Evolutionary conservation across 2,888 invertebrate species (phyloP).

Genomic region (Cephus spinipes): DNA sequence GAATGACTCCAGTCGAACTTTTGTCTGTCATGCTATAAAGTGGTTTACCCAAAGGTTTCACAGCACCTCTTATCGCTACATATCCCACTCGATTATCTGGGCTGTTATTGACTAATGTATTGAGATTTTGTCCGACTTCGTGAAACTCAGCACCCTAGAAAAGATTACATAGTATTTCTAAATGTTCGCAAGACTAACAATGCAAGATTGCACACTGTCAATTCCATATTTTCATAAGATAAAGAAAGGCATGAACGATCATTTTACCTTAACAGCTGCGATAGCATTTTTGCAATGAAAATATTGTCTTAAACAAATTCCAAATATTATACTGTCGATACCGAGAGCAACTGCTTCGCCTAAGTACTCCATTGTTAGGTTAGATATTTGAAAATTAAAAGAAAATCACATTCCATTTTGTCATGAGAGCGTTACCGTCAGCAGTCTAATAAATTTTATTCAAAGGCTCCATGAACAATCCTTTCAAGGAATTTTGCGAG

Average conservation of each 20-base stretch:
- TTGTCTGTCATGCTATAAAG: slow-evolving; percentile 81
- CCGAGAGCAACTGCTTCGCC: slow-evolving; percentile 81
- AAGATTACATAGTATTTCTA: neutral
- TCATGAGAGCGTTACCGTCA: neutral
- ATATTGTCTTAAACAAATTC: slow-evolving; percentile 80
- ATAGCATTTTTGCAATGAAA: slow-evolving; percentile 80
- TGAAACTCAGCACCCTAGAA: slow-evolving; percentile 77
- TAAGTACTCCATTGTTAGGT: slow-evolving; percentile 77
- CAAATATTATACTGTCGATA: slow-evolving; percentile 80
- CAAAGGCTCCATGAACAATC: neutral
- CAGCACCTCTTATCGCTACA: slow-evolving; percentile 80
- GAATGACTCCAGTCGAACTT: slow-evolving; percentile 81
- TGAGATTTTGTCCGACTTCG: slow-evolving; percentile 75
- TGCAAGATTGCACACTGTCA: slow-evolving; percentile 8
- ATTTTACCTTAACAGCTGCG: slow-evolving; percentile 76
- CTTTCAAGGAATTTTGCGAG: neutral
- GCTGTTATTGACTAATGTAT: slow-evolving; percentile 73
- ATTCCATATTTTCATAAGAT: neutral
- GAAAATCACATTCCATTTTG: slow-evolving; percentile 21
- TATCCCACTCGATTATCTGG: slow-evolving; percentile 77
- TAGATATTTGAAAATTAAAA: slow-evolving; percentile 33
- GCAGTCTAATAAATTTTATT: neutral
- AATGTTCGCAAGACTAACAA: neutral
- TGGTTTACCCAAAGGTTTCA: slow-evolving; percentile 81
- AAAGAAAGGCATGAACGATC: neutral